Base-by-base conservation (phyloP, 1,140 invertebrate genomes). In the Delia radicum region DNA sequence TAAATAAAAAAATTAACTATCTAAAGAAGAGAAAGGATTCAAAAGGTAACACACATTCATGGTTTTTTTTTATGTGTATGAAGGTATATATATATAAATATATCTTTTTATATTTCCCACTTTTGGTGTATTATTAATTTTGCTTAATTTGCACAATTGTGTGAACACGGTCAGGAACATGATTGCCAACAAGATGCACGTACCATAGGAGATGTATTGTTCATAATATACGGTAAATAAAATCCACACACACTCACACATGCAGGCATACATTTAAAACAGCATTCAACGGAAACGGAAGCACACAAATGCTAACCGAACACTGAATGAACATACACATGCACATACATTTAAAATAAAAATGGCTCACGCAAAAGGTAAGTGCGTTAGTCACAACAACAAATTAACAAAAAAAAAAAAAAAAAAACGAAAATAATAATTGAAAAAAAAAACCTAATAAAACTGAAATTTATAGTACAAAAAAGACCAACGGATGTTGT, bases 141-240 rank as follows among this genome's bases (percentile, higher is more conserved):
- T 55, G 48, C 48, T 55, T 55, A 55, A 55, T 55, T 55, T 55
- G 48, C 48, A 55, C 48, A 55, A 55, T 55, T 55, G 46, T 55
- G 21, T 55, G 48, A 55, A 55, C 21, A 55, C 48, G 21, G n/a
- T 55, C n/a, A 55, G 21, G n/a, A 55, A 55, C 48, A 55, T 55
- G 48, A 55, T 4, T 55, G 48, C 48, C 48, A 55, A 55, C 48
- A 55, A 55, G 48, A 55, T 55, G 18, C 48, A 55, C 48, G 48
- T 55, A 15, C n/a, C 46, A 18, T 48, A n/a, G n/a, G n/a, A 55
- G 46, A 55, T 18, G 7, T 21, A 55, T 55, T 55, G 48, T 55
- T 7, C 21, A 24, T 15, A 6, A n/a, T n/a, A n/a, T n/a, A n/a
- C n/a, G n/a, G n/a, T n/a, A n/a, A n/a, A n/a, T n/a, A n/a, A n/a